phyloP scores from a whole-genome alignment of 2,888 invertebrate species.

The Congeria kusceri region DNA sequence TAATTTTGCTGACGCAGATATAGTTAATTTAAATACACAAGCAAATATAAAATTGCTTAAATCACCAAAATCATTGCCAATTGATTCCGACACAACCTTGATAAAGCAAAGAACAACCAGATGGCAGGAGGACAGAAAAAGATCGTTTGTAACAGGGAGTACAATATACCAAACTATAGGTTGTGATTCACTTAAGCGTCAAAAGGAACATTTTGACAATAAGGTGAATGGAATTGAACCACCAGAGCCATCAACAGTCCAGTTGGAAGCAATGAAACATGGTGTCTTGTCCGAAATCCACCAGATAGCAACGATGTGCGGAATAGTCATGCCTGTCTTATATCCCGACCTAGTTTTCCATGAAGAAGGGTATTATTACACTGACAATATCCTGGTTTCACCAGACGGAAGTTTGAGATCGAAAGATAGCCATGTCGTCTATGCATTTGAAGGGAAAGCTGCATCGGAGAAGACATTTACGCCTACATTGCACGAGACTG shows the following conservation, averaged over 20 bases:
- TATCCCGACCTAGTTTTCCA: constrained; percentile 3
- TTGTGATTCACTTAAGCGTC: constrained; percentile 26
- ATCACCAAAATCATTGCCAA: no score
- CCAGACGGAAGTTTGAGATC: constrained; percentile 19
- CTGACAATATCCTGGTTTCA: constrained; percentile 8
- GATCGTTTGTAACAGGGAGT: constrained; percentile 1
- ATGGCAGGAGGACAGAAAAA: background rate
- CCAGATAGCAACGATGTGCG: constrained; percentile 13
- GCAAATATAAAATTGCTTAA: no score
- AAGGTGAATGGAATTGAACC: background rate
- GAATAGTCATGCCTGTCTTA: constrained; percentile 16
- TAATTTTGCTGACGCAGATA: no score
- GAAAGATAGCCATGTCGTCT: background rate
- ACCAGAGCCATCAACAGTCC: background rate
- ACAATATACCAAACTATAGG: constrained; percentile 26
- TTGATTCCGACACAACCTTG: no score
- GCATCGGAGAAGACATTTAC: background rate
- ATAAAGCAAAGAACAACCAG: background rate
- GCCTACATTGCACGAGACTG: background rate
- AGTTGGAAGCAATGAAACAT: constrained; percentile 5
- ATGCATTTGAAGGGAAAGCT: constrained; percentile 26
- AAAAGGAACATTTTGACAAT: constrained; percentile 11
- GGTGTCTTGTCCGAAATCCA: constrained; percentile 7
- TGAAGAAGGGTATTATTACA: no score
- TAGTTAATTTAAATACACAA: no score